Evolutionary conservation across 2,113 vertebrate genomes (phyloP).

Genomic region (Solea senegalensis): DNA sequence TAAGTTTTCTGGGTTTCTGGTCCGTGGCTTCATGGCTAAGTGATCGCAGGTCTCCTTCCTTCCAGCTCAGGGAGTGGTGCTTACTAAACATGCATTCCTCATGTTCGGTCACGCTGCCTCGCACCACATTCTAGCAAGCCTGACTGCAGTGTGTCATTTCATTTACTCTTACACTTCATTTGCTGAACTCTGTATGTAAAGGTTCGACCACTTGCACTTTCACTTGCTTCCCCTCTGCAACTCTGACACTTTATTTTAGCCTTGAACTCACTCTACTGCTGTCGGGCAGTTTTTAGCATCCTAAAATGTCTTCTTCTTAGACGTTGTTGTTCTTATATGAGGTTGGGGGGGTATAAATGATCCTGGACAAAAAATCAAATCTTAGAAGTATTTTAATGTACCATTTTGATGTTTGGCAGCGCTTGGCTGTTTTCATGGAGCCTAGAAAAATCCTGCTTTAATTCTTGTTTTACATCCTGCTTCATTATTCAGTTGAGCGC

Average conservation of each 20-base stretch:
- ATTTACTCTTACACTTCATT: constrained; percentile 43
- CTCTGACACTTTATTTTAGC: not conserved
- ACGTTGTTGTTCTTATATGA: constrained; percentile 43
- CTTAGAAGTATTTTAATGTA: constrained; percentile 47
- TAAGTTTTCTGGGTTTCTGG: constrained; percentile 52
- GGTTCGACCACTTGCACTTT: constrained; percentile 21
- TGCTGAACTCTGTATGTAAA: constrained; percentile 19
- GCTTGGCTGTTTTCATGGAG: constrained; percentile 19
- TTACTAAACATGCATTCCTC: constrained; percentile 69
- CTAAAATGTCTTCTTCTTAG: not conserved
- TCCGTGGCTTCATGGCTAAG: constrained; percentile 42
- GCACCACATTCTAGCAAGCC: constrained; percentile 51
- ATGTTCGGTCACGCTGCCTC: constrained; percentile 65
- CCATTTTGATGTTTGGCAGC: constrained; percentile 40
- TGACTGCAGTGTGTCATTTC: constrained; percentile 62
- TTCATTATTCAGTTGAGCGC: constrained; percentile 23
- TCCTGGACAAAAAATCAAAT: constrained; percentile 44
- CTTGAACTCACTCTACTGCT: not conserved
- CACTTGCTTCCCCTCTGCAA: constrained; percentile 26
- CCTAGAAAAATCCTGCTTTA: constrained; percentile 16
- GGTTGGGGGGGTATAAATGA: constrained; percentile 45
- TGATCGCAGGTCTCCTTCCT: constrained; percentile 45
- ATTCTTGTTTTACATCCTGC: constrained; percentile 21
- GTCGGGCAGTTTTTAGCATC: no score
- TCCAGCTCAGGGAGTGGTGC: constrained; percentile 48